Conservation (phyloP, 2,797 vertebrate genomes). For the Phyllotis vaccarum region DNA sequence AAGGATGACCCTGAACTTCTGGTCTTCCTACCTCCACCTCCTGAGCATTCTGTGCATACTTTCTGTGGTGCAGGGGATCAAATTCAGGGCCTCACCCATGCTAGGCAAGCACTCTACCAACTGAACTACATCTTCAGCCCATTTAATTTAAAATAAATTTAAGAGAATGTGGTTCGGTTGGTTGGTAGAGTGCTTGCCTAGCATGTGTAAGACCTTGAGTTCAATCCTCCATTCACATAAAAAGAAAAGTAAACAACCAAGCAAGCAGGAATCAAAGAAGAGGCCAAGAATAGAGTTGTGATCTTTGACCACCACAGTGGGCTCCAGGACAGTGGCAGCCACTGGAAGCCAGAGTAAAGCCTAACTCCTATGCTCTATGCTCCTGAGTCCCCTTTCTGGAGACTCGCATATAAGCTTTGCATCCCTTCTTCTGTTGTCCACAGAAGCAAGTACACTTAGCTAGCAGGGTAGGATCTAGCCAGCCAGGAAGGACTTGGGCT, state of each 20-base stretch:
- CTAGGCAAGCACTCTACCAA: background rate
- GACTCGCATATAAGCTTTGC: rapidly evolving
- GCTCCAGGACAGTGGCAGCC: too few species aligned
- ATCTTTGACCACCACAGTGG: too few species aligned
- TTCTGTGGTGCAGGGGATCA: background rate
- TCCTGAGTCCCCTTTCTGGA: background rate
- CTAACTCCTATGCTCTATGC: rapidly evolving
- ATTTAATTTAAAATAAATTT: background rate
- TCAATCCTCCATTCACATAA: background rate
- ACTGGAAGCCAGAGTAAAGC: background rate
- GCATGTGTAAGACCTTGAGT: background rate
- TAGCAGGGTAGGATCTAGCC: background rate
- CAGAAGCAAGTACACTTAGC: background rate
- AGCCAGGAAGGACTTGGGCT: background rate
- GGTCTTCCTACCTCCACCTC: background rate
- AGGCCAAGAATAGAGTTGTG: background rate
- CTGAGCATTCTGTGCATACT: background rate
- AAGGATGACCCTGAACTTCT: background rate
- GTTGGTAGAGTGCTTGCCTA: background rate
- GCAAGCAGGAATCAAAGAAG: background rate
- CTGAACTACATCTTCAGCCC: background rate
- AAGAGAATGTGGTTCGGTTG: background rate
- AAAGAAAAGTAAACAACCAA: background rate
- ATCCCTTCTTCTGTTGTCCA: background rate
- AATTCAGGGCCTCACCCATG: background rate